Conservation (phyloP, 2,113 vertebrate species). For the Sapajus apella region DNA sequence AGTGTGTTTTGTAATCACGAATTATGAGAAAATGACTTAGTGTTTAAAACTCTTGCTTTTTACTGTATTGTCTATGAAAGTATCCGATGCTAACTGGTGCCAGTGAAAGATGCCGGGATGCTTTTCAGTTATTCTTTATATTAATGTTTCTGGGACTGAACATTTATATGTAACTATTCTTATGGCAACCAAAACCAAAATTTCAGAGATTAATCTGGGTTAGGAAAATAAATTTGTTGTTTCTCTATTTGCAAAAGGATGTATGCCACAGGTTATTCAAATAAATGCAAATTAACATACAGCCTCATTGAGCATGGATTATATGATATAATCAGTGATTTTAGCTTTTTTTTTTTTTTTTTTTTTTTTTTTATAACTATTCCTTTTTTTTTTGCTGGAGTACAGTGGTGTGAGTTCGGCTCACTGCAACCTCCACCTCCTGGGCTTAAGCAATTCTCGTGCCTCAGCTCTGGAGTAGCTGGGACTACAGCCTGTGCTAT, state of each 20-base stretch:
- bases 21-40: not conserved
- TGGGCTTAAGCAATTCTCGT: too few species aligned
- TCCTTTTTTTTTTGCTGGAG: too few species aligned
- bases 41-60: not conserved
- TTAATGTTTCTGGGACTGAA: not conserved
- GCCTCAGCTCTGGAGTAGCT: too few species aligned
- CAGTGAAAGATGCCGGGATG: not conserved
- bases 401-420: too few species aligned
- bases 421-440: too few species aligned
- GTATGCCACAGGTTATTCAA: not conserved
- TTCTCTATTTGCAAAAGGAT: not conserved
- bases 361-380: too few species aligned
- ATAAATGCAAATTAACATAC: not conserved
- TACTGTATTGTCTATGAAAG: not conserved
- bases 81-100: accelerated
- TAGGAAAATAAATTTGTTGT: not conserved
- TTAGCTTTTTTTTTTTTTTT: too few species aligned
- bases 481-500: too few species aligned
- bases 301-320: accelerated
- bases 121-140: not conserved
- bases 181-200: not conserved
- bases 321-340: too few species aligned
- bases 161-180: not conserved
- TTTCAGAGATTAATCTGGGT: not conserved
- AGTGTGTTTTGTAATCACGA: not conserved